These are phyloP conservation scores for Syritta pipiens DNA, from an alignment of 2,888 invertebrate genomes.

Conservation along the genomic window DNA sequence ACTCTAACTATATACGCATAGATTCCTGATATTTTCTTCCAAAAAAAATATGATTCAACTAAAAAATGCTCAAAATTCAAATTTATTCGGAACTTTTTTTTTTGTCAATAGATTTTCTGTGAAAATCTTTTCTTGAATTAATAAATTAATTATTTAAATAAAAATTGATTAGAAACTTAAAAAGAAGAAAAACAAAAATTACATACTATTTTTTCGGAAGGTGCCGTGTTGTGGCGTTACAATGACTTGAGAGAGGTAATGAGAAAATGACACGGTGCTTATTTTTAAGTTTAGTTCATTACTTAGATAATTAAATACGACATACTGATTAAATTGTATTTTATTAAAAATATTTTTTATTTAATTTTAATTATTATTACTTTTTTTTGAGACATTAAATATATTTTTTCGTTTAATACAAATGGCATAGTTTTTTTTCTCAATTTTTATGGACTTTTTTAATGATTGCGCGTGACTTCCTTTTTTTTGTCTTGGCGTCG, in stretches of 20 bases:
- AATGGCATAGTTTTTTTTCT: slow-evolving; percentile 8
- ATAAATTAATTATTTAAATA: slow-evolving; percentile 36
- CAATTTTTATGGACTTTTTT: too few relatives aligned
- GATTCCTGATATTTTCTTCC: slow-evolving; percentile 10
- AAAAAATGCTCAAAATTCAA: slow-evolving; percentile 63
- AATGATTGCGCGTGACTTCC: not conserved
- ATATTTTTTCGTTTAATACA: slow-evolving; percentile 53
- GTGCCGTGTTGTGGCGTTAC: slow-evolving; percentile 33
- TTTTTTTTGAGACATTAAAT: slow-evolving; percentile 46
- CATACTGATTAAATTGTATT: slow-evolving; percentile 57
- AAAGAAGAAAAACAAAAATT: slow-evolving; percentile 5
- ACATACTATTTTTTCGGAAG: not conserved
- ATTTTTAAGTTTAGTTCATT: slow-evolving; percentile 40
- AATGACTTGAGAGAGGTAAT: slow-evolving; percentile 26
- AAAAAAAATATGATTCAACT: slow-evolving; percentile 28
- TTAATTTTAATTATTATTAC: slow-evolving; percentile 31
- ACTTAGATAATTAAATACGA: slow-evolving; percentile 38
- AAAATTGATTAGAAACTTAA: slow-evolving; percentile 17
- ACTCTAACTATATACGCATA: not conserved
- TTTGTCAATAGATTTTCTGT: slow-evolving; percentile 71
- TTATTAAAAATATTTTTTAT: slow-evolving; percentile 17
- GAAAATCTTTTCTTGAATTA: slow-evolving; percentile 71
- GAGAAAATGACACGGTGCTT: slow-evolving; percentile 37
- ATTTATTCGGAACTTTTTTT: slow-evolving; percentile 51
- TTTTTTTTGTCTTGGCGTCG: too few relatives aligned